A percentile compares a stretch with the other conserved stretches of the same genome.
Conservation (phyloP, 1,140 invertebrate species). For the Drosophila seguyi region DNA sequence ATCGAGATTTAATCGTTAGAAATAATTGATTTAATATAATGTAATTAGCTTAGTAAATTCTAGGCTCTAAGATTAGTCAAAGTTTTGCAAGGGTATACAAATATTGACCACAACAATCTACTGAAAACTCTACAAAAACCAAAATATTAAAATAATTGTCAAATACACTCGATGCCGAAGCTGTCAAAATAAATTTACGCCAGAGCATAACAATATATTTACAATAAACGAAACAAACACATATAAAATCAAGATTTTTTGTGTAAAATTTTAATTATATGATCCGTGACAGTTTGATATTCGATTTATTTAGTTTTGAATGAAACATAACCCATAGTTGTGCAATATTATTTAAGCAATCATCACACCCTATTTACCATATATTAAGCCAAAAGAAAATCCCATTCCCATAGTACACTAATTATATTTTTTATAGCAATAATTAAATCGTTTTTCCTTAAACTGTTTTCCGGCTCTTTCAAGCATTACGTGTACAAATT, state of each 20-base stretch:
- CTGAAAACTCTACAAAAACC: neutral
- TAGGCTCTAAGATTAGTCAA: too few species aligned
- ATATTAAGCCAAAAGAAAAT: neutral
- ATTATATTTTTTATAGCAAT: neutral
- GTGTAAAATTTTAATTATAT: neutral
- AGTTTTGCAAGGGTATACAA: neutral
- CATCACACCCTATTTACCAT: too few species aligned
- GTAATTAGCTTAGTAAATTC: too few species aligned
- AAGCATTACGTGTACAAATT: constrained; percentile 28
- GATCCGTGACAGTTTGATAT: neutral
- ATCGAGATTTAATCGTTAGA: too few species aligned
- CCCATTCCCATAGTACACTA: too few species aligned
- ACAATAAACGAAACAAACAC: neutral
- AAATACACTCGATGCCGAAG: neutral
- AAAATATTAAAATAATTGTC: neutral
- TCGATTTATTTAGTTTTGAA: neutral
- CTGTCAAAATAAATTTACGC: neutral
- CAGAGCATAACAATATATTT: neutral
- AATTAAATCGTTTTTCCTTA: neutral
- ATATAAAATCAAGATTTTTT: neutral
- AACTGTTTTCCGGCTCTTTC: constrained; percentile 19
- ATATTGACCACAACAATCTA: neutral
- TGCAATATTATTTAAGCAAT: neutral
- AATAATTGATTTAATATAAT: too few species aligned
- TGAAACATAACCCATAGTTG: neutral